Evolutionary conservation across 2,113 vertebrate species (phyloP).

Genomic region (Miniopterus natalensis): DNA sequence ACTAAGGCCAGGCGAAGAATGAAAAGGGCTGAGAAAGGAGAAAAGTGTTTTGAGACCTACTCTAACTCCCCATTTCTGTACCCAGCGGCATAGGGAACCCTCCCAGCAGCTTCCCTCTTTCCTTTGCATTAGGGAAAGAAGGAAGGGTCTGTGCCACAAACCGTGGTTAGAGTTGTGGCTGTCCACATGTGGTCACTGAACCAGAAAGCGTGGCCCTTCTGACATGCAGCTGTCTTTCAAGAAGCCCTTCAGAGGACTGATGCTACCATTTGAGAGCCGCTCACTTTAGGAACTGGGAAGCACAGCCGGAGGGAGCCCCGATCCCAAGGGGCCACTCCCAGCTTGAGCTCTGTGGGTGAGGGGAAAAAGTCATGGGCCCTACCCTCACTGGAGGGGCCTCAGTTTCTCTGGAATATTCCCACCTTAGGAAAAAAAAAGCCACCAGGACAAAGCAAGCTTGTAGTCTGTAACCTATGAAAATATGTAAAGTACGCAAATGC

Average conservation of each 20-base stretch:
- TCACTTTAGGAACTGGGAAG: neutral
- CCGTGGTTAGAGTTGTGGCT: neutral
- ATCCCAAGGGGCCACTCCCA: too few species aligned
- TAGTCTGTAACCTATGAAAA: neutral
- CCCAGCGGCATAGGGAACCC: neutral
- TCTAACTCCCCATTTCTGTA: neutral
- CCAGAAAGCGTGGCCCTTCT: neutral
- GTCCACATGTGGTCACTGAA: neutral
- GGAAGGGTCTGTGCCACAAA: too few species aligned
- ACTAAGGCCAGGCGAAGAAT: neutral
- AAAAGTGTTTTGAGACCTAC: neutral
- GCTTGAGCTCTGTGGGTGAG: neutral
- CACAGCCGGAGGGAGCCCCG: too few species aligned
- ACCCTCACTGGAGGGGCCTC: neutral
- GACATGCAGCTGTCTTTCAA: neutral
- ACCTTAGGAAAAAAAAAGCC: neutral
- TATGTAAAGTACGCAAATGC: neutral
- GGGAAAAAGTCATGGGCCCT: too few species aligned
- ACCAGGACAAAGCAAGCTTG: neutral
- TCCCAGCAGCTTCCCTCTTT: neutral
- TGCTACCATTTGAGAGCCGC: neutral
- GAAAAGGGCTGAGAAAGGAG: neutral
- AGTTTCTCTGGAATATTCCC: neutral
- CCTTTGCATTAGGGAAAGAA: neutral
- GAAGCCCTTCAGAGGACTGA: neutral